phyloP scores from a whole-genome alignment of 2,113 vertebrate genomes.

The Oriolus oriolus region DNA sequence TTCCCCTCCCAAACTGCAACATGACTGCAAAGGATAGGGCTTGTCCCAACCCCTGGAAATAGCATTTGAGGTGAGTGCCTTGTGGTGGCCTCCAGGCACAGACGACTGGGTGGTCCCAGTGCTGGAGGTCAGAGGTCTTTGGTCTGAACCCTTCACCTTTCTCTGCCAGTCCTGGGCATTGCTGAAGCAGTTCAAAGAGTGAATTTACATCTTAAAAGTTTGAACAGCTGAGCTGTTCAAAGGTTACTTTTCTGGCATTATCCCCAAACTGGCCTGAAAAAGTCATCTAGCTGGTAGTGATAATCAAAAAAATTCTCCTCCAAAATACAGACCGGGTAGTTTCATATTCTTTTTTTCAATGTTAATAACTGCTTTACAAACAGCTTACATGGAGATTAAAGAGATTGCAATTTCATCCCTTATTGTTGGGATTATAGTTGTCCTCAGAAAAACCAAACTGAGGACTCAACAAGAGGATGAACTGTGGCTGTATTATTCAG shows the following conservation, averaged over 20 bases:
- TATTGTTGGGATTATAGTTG: conserved; percentile 31
- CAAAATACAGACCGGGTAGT: neutral
- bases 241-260: neutral
- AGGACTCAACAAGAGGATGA: neutral
- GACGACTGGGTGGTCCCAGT: neutral
- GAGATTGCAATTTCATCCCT: conserved; percentile 29
- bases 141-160: neutral
- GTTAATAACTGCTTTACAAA: conserved; percentile 39
- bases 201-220: neutral
- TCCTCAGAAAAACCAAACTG: conserved; percentile 19
- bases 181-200: neutral
- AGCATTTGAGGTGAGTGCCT: neutral
- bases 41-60: neutral
- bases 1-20: neutral
- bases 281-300: neutral
- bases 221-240: neutral
- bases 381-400: conserved; percentile 51
- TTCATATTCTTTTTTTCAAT: neutral
- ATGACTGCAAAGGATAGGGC: neutral
- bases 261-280: neutral
- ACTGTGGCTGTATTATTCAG: neutral
- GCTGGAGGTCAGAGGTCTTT: neutral
- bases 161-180: neutral
- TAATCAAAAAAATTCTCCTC: neutral
- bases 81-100: neutral